A percentile compares a stretch with the other conserved stretches of the same genome.
Evolutionary conservation across 1,140 invertebrate genomes (phyloP).

Genomic region (Bombus superbus): DNA sequence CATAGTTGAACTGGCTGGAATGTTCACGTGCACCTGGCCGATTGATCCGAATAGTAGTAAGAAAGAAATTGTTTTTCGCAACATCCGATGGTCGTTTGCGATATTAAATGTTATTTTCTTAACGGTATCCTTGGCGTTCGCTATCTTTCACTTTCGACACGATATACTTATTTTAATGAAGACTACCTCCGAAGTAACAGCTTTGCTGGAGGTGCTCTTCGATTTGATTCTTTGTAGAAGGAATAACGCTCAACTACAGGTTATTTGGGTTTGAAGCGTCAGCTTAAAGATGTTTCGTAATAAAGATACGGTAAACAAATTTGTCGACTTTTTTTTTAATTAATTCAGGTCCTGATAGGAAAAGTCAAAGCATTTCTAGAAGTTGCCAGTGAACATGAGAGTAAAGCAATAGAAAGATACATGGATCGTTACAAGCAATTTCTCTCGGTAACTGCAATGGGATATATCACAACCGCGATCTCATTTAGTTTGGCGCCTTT

Average conservation of each 20-base stretch:
- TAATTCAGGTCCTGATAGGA: neutral
- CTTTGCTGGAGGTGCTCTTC: constrained; percentile 50
- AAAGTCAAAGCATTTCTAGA: constrained; percentile 47
- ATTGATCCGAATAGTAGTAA: constrained; percentile 17
- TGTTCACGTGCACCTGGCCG: constrained; percentile 61
- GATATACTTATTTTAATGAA: constrained; percentile 54
- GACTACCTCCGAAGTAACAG: constrained; percentile 61
- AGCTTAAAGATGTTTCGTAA: neutral
- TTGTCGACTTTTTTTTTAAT: neutral
- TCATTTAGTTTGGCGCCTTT: constrained; percentile 34
- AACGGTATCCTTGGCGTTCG: constrained; percentile 51
- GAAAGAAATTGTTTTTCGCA: constrained; percentile 11
- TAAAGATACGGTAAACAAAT: neutral
- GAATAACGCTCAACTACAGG: constrained; percentile 52
- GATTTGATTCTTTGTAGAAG: constrained; percentile 60
- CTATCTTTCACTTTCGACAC: constrained; percentile 46
- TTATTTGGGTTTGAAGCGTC: neutral
- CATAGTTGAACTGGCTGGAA: constrained; percentile 31
- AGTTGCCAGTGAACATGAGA: constrained; percentile 16
- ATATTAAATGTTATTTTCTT: constrained; percentile 42
- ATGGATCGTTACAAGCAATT: constrained; percentile 57
- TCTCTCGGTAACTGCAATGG: constrained; percentile 12
- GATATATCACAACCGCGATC: constrained; percentile 6
- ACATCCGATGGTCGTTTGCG: constrained; percentile 50
- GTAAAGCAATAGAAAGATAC: constrained; percentile 58